A percentile compares a stretch with the other conserved stretches of the same genome.
These are phyloP conservation scores for Poeciliopsis turneri DNA, from an alignment of 2,797 vertebrate genomes.

Conservation along the genomic window DNA sequence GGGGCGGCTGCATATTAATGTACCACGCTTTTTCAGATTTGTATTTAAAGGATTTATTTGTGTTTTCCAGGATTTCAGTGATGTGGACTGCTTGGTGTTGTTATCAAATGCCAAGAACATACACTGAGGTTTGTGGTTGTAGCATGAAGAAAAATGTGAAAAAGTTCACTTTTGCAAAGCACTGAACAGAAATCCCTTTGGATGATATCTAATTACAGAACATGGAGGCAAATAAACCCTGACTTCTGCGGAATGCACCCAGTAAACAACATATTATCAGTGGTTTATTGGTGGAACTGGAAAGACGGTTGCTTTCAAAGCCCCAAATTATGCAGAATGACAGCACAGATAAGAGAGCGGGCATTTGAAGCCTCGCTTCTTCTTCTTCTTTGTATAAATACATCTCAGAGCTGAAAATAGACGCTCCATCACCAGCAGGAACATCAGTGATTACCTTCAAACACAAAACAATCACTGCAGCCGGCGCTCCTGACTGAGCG, in stretches of 20 bases:
- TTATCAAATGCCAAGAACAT: not conserved
- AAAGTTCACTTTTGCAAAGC: not conserved
- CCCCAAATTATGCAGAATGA: constrained; percentile 21
- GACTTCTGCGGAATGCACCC: constrained; percentile 16
- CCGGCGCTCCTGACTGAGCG: constrained; percentile 11
- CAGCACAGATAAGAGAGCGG: constrained; percentile 18
- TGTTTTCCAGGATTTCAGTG: not conserved
- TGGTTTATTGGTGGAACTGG: not conserved
- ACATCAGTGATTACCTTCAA: constrained; percentile 41
- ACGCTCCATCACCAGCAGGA: constrained; percentile 19
- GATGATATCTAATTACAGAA: constrained; percentile 15
- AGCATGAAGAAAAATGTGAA: not conserved
- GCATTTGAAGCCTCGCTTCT: constrained; percentile 21
- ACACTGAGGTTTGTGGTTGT: not conserved
- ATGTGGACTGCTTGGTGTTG: not conserved
- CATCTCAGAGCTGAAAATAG: constrained; percentile 45
- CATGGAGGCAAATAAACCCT: constrained; percentile 17
- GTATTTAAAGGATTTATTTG: not conserved
- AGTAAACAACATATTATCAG: constrained; percentile 12
- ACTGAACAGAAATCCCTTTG: constrained; percentile 14
- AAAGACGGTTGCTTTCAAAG: not conserved
- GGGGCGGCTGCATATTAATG: not conserved
- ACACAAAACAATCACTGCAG: constrained; percentile 19
- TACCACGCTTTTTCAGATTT: not conserved
- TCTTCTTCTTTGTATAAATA: constrained; percentile 32